A percentile compares a stretch with the other conserved stretches of the same genome.
Conservation (phyloP, 1,140 invertebrate genomes). For the Eupristina koningsbergeri region DNA sequence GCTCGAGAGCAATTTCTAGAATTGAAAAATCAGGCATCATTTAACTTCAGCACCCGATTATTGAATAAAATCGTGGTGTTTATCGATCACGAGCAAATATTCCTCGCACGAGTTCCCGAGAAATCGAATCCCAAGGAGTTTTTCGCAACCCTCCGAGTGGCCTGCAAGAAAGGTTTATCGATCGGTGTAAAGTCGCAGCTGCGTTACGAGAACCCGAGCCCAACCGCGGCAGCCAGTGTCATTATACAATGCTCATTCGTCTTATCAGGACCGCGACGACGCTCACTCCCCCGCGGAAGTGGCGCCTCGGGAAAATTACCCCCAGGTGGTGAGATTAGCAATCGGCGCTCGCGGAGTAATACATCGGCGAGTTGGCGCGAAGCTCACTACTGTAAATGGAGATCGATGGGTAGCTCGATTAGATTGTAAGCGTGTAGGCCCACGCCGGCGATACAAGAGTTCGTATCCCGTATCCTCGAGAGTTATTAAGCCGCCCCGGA, state of each 20-base stretch:
- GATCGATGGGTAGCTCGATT: constrained; percentile 49
- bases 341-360: background rate
- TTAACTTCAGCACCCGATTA: background rate
- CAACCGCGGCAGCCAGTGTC: background rate
- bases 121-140: no score
- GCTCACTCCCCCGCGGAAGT: no score
- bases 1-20: constrained; percentile 1
- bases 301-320: background rate
- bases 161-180: no score
- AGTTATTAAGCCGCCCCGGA: constrained; percentile 57
- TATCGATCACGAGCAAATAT: background rate
- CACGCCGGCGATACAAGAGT: constrained; percentile 51
- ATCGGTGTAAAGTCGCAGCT: no score
- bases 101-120: no score
- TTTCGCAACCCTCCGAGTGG: no score
- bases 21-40: background rate
- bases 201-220: no score
- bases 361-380: background rate
- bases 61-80: no score
- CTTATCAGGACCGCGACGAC: background rate
- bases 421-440: constrained; percentile 43
- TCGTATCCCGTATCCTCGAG: no score
- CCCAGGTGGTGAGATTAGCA: background rate
- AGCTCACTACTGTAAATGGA: constrained; percentile 14
- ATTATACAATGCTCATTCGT: background rate